Base-by-base conservation (phyloP, 1,140 invertebrate species). In the Pinna nobilis region DNA sequence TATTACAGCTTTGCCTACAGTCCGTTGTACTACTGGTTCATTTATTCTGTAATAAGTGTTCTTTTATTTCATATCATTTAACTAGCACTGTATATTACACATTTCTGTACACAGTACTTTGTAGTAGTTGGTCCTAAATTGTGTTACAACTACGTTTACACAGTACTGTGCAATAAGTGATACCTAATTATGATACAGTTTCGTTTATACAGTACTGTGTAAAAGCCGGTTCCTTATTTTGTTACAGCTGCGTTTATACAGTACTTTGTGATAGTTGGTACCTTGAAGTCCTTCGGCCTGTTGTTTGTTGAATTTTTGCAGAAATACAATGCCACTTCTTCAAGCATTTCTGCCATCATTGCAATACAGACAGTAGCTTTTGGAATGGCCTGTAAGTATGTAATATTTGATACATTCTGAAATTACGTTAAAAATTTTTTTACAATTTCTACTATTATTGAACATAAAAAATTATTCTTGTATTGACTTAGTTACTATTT, bases 271-370 rank as follows among this genome's bases (percentile, higher is more conserved):
- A 30, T 66, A n/a, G 32, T 66, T 3, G 63, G 63, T 18, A 35
- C 33, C 47, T 9, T 66, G 47, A 66, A 66, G 30, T 35, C 28
- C 20, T 66, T 66, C 35, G 63, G 63, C 18, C 23, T 63, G 44
- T 66, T 66, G 13, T 66, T 66, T 44, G 63, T 66, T 6, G 63
- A 47, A 18, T 66, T 23, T 37, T 23, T 66, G 28, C n/a, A 51
- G 18, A 50, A 50, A 23, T 66, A 66, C 51, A 35, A 66, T 25
- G 63, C 63, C 13, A 66, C 44, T 51, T 66, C 63, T 13, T 66
- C 63, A n/a, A 35, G 28, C 1, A 51, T 66, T 23, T 66, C 63
- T 6, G 5, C 20, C 5, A 49, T 66, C 6, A 23, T 66, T 20
- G 50, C 63, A 18, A 51, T 51, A 7, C 44, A 51, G 28, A 66